These are phyloP conservation scores for Hafferia zeledoni DNA, from an alignment of 2,797 vertebrate genomes.

Conservation along the genomic window DNA sequence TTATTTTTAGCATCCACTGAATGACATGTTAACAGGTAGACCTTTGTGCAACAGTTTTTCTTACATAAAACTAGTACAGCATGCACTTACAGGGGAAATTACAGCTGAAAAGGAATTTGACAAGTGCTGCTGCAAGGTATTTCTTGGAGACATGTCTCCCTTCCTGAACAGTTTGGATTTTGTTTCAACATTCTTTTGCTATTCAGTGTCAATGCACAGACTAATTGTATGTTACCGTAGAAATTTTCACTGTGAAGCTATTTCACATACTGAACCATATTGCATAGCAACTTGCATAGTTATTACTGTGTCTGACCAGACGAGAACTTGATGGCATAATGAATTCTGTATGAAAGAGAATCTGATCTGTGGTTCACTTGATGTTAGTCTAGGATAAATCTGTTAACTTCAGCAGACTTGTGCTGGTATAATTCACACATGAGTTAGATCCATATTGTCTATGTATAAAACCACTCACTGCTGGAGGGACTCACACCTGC, in stretches of 20 bases:
- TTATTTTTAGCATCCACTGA: background rate
- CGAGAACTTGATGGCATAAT: background rate
- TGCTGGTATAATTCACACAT: background rate
- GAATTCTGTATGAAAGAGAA: background rate
- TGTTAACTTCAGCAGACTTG: background rate
- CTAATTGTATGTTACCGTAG: background rate
- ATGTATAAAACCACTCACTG: background rate
- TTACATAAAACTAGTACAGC: background rate
- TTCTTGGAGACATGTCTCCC: background rate
- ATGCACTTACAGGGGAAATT: background rate
- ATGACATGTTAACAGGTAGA: background rate
- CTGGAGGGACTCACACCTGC: background rate
- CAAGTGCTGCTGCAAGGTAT: conserved; percentile 22
- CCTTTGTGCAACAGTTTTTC: background rate
- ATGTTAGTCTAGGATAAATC: background rate
- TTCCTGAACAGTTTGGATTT: background rate
- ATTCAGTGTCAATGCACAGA: background rate
- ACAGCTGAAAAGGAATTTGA: background rate
- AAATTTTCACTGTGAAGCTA: background rate
- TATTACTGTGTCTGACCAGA: conserved; percentile 1
- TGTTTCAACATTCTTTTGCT: conserved; percentile 29
- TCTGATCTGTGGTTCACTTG: background rate
- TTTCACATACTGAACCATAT: background rate
- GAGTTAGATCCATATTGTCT: background rate
- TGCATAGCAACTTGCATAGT: background rate